Evolutionary conservation across 2,888 invertebrate genomes (phyloP), one percentile per base, ranked within the genome.

Genomic region (Drosophila nr. medialis): DNA sequence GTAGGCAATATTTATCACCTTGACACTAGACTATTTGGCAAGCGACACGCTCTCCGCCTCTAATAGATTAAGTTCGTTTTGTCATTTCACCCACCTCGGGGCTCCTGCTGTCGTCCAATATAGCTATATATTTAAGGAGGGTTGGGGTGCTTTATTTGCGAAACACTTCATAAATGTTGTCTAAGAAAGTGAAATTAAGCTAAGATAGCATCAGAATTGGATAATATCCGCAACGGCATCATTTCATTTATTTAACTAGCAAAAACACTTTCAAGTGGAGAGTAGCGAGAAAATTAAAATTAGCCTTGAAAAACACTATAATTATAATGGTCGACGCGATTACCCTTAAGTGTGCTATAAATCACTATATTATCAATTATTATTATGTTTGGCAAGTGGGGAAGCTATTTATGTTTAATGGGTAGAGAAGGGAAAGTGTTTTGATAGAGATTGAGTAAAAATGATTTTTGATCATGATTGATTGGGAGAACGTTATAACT

Each of bases 21-120:
- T 89, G 84, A 64, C 87, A 79, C 73, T 66, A 75, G 72, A 64
- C 81, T 72, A 76, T 84, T 81, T 76, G 74, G 77, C 56, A 53
- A 61, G 45, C 48, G 53, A 56, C 65, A 55, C 64, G 68, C 65
- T 72, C 67, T 24, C 15, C 54, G 73, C 64, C 64, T 69, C 63
- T 86, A 84, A 89, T 81, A 86, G 85, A 86, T 89, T 86, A 86
- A 84, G 75, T 81, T 84, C 87, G 74, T 84, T 86, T 81, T 86
- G 81, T 87, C 80, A 84, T 83, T 83, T 77, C 68, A n/a, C 27
- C 73, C 72, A 61, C 78, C 70, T 68, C 48, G 68, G 67, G 83
- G 64, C 36, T 51, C 29, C 53, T 49, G 42, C 36, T 61, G 53
- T 51, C 64, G 27, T 40, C 42, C 62, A 29, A 48, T 15, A n/a